These are phyloP conservation scores for Sesamia inferens DNA, from an alignment of 2,888 invertebrate species.

Conservation along the genomic window DNA sequence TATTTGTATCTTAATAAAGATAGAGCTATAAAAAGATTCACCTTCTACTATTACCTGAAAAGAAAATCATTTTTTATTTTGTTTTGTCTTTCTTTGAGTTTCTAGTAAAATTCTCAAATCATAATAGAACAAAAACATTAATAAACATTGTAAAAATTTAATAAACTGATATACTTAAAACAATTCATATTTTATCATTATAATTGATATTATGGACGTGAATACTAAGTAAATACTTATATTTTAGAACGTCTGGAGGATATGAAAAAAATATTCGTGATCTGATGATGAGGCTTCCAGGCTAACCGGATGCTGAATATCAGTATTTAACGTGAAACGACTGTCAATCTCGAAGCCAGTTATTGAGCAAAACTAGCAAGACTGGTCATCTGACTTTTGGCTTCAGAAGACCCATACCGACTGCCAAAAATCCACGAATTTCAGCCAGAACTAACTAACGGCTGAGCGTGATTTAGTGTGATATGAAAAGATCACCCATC, in stretches of 20 bases:
- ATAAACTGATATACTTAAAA: not conserved
- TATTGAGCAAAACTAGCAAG: not conserved
- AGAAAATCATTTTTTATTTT: not conserved
- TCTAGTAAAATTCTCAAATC: not conserved
- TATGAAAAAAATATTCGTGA: not conserved
- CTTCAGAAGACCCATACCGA: not conserved
- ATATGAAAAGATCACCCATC: not conserved
- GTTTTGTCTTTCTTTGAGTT: not conserved
- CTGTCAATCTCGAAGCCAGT: not conserved
- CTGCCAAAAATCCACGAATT: not conserved
- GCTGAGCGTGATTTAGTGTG: not conserved
- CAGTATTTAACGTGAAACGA: not conserved
- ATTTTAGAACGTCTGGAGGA: not conserved
- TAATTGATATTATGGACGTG: not conserved
- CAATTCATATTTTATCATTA: not conserved
- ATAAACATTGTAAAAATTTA: not conserved
- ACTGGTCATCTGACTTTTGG: not conserved
- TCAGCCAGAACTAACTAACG: not conserved
- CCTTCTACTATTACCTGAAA: not conserved
- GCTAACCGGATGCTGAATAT: not conserved
- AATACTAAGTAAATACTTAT: not conserved
- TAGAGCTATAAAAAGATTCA: not conserved
- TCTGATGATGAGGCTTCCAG: not conserved
- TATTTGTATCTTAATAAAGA: conserved; percentile 16
- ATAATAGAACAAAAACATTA: not conserved